Base-by-base conservation (phyloP, 2,888 invertebrate genomes). In the Aleiodes alternator region DNA sequence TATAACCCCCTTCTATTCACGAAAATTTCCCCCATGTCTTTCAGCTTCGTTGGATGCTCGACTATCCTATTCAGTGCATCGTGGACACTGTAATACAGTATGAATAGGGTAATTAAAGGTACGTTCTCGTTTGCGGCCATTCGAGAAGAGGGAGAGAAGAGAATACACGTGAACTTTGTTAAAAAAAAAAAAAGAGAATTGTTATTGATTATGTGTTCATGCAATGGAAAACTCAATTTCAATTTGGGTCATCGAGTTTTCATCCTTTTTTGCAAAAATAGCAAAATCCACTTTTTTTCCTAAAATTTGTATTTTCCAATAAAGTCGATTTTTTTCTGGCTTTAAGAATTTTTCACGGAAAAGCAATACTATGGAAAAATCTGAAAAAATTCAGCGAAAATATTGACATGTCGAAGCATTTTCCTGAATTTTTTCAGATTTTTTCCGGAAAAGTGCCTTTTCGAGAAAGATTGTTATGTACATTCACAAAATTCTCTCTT, bases 31-130 rank as follows among this genome's bases (percentile, higher is more conserved):
- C 29, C 61, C 48, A 16, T n/a, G 68, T 51, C 48, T 31, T 55
- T 31, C 14, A 50, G 68, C 72, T 66, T 48, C 59, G 16, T 53
- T 53, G 53, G 14, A 64, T 64, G 69, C 53, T 53, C 76, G 73
- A 74, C 77, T 73, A 72, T 74, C 72, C 77, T 77, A 77, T 79
- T 77, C 77, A 34, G 34, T 34, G 23, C 23, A 77, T 82, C 82
- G 81, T 80, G 78, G 79, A 78, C 77, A 80, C 77, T 78, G 83
- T 84, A 84, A 84, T 84, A 82, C 84, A 78, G 82, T 82, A 82
- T 84, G 84, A 84, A 84, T 84, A 80, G 83, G 83, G 83, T 83
- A 84, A 84, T 84, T 84, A 84, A 83, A 81, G 82, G 80, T 79
- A 72, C 77, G 81, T 81, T 77, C 74, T 78, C 76, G 78, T 80